Evolutionary conservation across 2,113 vertebrate genomes (phyloP).

Genomic region (Hymenochirus boettgeri): DNA sequence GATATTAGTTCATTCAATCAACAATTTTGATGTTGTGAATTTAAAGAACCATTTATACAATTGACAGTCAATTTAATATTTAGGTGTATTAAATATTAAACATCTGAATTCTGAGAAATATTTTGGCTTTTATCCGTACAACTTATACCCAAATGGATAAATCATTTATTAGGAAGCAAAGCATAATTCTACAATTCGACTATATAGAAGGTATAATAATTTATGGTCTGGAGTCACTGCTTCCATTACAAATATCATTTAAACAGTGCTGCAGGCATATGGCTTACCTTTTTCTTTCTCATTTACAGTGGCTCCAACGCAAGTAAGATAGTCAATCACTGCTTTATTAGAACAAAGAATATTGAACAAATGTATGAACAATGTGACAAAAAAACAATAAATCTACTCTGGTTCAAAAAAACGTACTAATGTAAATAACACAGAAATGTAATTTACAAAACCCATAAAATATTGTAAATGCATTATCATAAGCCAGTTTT

Average conservation of each 20-base stretch:
- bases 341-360: constrained; percentile 6
- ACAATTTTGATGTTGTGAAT: neutral
- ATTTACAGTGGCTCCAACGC: constrained; percentile 35
- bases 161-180: constrained; percentile 25
- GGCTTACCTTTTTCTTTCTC: constrained; percentile 38
- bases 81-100: constrained; percentile 9
- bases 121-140: neutral
- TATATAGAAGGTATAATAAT: constrained; percentile 27
- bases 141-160: constrained; percentile 19
- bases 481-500: too few species aligned
- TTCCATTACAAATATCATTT: constrained; percentile 47
- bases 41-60: neutral
- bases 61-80: neutral
- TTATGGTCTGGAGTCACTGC: constrained; percentile 29
- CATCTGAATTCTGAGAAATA: neutral
- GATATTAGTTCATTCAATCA: too few species aligned
- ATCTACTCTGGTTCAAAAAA: neutral
- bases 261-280: constrained; percentile 42
- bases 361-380: neutral
- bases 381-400: neutral
- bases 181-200: constrained; percentile 20
- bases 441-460: too few species aligned
- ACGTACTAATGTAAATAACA: too few species aligned
- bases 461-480: too few species aligned
- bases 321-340: constrained; percentile 25